A percentile compares a stretch with the other conserved stretches of the same genome.
phyloP scores from a whole-genome alignment of 2,113 vertebrate genomes.

The Malurus melanocephalus region DNA sequence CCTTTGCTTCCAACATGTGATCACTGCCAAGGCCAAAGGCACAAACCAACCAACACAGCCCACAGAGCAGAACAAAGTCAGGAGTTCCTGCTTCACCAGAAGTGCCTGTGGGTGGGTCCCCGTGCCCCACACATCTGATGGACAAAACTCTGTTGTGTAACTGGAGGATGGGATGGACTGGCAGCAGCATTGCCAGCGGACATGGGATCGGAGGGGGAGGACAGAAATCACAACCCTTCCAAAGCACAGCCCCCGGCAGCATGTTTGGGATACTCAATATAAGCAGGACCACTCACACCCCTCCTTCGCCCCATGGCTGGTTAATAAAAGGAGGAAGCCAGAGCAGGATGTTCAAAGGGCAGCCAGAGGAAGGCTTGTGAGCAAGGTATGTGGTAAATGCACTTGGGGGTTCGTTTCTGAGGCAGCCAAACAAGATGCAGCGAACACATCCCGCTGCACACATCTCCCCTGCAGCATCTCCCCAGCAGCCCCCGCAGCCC shows the following conservation, averaged over 20 bases:
- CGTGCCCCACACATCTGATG: not conserved
- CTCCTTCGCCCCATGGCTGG: not conserved
- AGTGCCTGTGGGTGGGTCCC: accelerated
- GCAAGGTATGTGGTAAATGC: not conserved
- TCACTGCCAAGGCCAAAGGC: not conserved
- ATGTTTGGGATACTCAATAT: not conserved
- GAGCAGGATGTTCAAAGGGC: not conserved
- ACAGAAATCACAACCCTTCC: not conserved
- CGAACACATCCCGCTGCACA: not conserved
- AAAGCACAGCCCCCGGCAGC: not conserved
- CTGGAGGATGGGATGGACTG: not conserved
- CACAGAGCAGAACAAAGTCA: not conserved
- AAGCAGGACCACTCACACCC: not conserved
- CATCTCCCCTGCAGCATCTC: not conserved
- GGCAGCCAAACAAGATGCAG: not conserved
- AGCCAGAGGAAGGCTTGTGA: not conserved
- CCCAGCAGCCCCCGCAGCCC: not conserved
- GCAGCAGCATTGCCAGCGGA: not conserved
- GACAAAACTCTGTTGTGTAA: not conserved
- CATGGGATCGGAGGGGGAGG: not conserved
- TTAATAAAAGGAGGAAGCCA: not conserved
- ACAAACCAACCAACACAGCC: not conserved
- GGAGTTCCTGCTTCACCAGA: not conserved
- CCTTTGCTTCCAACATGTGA: not conserved
- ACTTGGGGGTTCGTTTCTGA: not conserved